Conservation (phyloP, 1,140 invertebrate species). For the Monomorium pharaonis region DNA sequence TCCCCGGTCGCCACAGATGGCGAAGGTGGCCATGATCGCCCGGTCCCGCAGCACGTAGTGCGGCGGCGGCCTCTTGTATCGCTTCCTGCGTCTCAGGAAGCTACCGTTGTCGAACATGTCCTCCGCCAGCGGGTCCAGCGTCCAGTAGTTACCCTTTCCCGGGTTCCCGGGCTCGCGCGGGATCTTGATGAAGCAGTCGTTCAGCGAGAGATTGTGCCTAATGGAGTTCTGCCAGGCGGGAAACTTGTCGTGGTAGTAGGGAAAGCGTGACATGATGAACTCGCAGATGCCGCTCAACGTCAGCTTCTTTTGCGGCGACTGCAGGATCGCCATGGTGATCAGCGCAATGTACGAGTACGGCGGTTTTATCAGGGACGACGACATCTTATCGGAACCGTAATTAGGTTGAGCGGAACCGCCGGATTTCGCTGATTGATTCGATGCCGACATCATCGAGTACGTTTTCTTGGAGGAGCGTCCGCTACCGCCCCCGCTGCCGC, state of each 20-base stretch:
- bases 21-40: constrained; percentile 84
- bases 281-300: constrained; percentile 99
- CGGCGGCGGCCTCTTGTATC: constrained; percentile 95
- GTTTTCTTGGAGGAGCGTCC: constrained; percentile 75
- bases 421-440: constrained; percentile 64
- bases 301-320: constrained; percentile 98
- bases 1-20: constrained; percentile 80
- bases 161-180: constrained; percentile 99
- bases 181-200: constrained; percentile 99
- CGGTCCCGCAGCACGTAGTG: constrained; percentile 86
- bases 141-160: constrained; percentile 99
- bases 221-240: constrained; percentile 99
- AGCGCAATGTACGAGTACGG: constrained; percentile 99
- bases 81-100: constrained; percentile 96
- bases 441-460: constrained; percentile 78
- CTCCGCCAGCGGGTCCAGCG: constrained; percentile 97
- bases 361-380: constrained; percentile 92
- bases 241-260: constrained; percentile 98
- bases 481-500: constrained; percentile 45
- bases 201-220: constrained; percentile 98
- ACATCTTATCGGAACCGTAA: constrained; percentile 78
- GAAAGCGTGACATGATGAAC: constrained; percentile 99
- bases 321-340: constrained; percentile 99
- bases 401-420: constrained; percentile 43
- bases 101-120: constrained; percentile 99